Evolutionary conservation across 2,113 vertebrate genomes (phyloP).

Genomic region (Phylloscopus whistleri): DNA sequence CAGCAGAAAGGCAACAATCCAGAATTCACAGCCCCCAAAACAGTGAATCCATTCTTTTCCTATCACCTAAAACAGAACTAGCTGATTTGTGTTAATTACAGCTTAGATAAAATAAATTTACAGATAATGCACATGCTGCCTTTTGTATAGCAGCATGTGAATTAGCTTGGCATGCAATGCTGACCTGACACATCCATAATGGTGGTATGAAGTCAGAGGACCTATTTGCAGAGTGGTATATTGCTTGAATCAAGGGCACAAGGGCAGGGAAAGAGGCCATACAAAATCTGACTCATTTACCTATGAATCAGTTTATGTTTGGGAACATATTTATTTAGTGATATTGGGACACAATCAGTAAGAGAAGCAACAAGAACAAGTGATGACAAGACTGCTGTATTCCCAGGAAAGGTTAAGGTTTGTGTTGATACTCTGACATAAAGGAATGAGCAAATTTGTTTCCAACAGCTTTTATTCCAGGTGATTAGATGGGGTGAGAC

Average conservation of each 20-base stretch:
- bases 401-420: background rate
- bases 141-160: background rate
- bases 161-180: background rate
- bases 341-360: background rate
- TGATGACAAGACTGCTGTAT: background rate
- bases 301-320: background rate
- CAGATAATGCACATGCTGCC: background rate
- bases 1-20: background rate
- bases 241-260: background rate
- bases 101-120: background rate
- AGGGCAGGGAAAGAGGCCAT: background rate
- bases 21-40: background rate
- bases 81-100: background rate
- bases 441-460: conserved; percentile 13
- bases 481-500: conserved; percentile 9
- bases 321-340: background rate
- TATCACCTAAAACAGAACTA: background rate
- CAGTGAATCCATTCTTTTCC: background rate
- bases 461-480: conserved; percentile 12
- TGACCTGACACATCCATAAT: background rate
- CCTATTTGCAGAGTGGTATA: background rate
- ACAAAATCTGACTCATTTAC: background rate
- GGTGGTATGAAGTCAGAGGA: background rate
- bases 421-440: background rate
- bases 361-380: background rate